phyloP scores from a whole-genome alignment of 2,888 invertebrate species.

The Shargacucullia verbasci region DNA sequence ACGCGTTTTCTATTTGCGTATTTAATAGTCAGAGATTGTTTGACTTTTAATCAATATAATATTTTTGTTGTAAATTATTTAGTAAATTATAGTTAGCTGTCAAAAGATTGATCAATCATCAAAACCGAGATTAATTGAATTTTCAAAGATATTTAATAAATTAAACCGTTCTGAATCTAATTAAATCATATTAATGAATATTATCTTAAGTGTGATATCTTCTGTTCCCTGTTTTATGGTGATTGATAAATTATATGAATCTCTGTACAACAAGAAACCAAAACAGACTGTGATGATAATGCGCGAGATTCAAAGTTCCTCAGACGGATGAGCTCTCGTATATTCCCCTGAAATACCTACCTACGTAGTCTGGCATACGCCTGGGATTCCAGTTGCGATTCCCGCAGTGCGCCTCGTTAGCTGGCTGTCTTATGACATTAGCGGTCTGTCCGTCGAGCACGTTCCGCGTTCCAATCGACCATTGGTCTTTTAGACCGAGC shows the following conservation, averaged over 20 bases:
- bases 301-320: constrained; percentile 40
- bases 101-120: too few relatives aligned
- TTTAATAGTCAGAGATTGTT: too few relatives aligned
- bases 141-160: too few relatives aligned
- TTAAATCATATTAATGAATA: too few relatives aligned
- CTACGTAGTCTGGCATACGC: constrained; percentile 36
- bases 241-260: constrained; percentile 19
- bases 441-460: constrained; percentile 64
- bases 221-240: too few relatives aligned
- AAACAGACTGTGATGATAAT: constrained; percentile 19
- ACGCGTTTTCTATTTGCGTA: too few relatives aligned
- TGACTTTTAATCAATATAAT: too few relatives aligned
- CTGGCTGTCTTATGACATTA: constrained; percentile 79
- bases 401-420: constrained; percentile 75
- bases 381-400: constrained; percentile 60
- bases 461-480: constrained; percentile 54
- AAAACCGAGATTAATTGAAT: too few relatives aligned
- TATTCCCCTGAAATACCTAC: constrained; percentile 37
- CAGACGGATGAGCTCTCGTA: constrained; percentile 26
- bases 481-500: constrained; percentile 53
- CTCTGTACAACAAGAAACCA: neutral
- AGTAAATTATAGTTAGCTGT: too few relatives aligned
- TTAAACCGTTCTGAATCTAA: too few relatives aligned
- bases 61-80: too few relatives aligned
- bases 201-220: too few relatives aligned